Base-by-base conservation (phyloP, 2,797 vertebrate genomes). In the Vespertilio murinus region DNA sequence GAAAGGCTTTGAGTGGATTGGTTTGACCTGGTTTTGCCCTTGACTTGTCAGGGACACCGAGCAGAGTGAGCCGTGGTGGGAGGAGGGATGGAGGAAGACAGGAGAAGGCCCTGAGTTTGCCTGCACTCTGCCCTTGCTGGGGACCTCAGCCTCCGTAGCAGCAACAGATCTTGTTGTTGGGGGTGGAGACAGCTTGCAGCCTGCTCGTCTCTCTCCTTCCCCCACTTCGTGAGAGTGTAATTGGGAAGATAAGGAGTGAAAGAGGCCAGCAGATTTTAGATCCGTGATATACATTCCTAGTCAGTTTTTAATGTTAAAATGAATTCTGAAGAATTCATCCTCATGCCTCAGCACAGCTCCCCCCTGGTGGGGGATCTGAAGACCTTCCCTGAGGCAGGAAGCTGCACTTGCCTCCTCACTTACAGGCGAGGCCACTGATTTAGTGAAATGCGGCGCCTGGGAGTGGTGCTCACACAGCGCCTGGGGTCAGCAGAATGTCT, bases 221-320 rank as follows among this genome's bases (percentile, higher is more conserved):
- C 49, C 35, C 5, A 6, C n/a, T 78, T 90, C 13, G 0, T 45
- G 33, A n/a, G 33, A 56, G 20, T 74, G 88, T 88, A 71, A 88
- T 45, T 84, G 42, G 70, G 42, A 81, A 52, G 16, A 45, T 80
- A 54, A 70, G 22, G 25, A 52, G 9, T 30, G 8, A 78, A 67
- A 70, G 20, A 75, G 13, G n/a, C 80, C 23, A 80, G 79, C 77
- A 35, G 52, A 82, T 56, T 82, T 83, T 87, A 70, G 16, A 80
- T 64, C 28, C 40, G 6, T n/a, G 35, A 7, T 65, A 22, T 8
- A 52, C 61, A 81, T 61, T 38, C 80, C 25, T 74, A 87, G 38
- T 83, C 49, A 71, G 13, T 74, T 69, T 80, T 87, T 42, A 61
- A 0, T 38, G 13, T 70, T 42, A 56, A 70, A 79, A 20, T 85